phyloP scores from a whole-genome alignment of 1,140 invertebrate species.

The Caenorhabditis briggsae region DNA sequence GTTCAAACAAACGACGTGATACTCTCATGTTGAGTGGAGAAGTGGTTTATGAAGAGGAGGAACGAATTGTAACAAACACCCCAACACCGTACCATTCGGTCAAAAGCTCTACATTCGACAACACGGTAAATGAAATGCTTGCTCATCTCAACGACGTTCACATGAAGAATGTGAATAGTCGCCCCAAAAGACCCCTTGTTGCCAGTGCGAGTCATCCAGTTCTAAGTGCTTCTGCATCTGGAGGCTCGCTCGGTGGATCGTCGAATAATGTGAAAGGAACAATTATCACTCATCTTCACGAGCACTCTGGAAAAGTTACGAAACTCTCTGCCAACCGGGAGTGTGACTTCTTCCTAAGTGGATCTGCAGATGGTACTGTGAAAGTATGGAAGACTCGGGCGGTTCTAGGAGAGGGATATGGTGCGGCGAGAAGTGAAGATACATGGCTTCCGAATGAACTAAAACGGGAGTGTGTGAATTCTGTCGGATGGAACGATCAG shows the following conservation, averaged over 20 bases:
- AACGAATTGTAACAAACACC: not conserved
- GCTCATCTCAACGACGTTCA: slow-evolving; percentile 48
- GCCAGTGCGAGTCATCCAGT: not conserved
- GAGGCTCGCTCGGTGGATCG: not conserved
- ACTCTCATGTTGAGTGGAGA: slow-evolving; percentile 11
- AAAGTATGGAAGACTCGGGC: slow-evolving; percentile 58
- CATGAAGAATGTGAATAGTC: slow-evolving; percentile 50
- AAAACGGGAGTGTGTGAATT: not conserved
- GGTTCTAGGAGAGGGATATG: slow-evolving; percentile 61
- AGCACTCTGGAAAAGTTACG: slow-evolving; percentile 57
- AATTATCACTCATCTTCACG: slow-evolving; percentile 62
- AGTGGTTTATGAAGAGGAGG: slow-evolving; percentile 16
- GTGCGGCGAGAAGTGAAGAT: slow-evolving; percentile 58
- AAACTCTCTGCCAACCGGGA: slow-evolving; percentile 57
- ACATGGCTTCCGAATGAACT: slow-evolving; percentile 33
- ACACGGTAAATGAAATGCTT: slow-evolving; percentile 55
- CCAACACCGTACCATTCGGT: not conserved
- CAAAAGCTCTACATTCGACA: slow-evolving; percentile 24
- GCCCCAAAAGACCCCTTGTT: slow-evolving; percentile 10
- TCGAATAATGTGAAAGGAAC: slow-evolving; percentile 48
- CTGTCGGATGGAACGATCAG: slow-evolving; percentile 51
- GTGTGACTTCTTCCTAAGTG: slow-evolving; percentile 54
- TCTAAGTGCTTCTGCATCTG: slow-evolving; percentile 29
- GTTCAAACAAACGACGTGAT: slow-evolving; percentile 2
- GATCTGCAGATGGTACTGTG: slow-evolving; percentile 53